These are phyloP conservation scores for Salvelinus namaycush DNA, from an alignment of 2,113 vertebrate genomes.

Conservation along the genomic window DNA sequence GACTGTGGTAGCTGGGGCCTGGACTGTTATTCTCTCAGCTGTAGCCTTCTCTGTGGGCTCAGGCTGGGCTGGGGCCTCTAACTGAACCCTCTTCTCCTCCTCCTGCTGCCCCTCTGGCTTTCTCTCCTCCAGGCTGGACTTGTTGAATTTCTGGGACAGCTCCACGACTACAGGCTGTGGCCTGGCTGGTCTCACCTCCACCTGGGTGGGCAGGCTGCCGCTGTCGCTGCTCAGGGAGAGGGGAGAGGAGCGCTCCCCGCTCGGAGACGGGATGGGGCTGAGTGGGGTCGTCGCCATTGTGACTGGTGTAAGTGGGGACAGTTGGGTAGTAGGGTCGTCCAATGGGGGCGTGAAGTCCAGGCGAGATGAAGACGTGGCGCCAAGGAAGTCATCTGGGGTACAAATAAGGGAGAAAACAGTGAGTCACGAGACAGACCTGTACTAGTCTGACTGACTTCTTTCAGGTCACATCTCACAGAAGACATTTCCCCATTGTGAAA, in stretches of 20 bases:
- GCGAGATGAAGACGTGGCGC: constrained; percentile 71
- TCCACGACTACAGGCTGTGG: constrained; percentile 26
- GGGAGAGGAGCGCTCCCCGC: constrained; percentile 69
- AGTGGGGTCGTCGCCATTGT: constrained; percentile 32
- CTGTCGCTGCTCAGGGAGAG: constrained; percentile 92
- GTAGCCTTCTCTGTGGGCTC: constrained; percentile 13
- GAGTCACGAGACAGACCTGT: neutral
- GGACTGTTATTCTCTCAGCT: constrained; percentile 21
- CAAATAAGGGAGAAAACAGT: constrained; percentile 35
- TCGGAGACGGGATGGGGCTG: constrained; percentile 41
- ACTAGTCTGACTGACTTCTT: constrained; percentile 3
- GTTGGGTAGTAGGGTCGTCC: constrained; percentile 51
- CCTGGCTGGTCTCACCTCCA: constrained; percentile 65
- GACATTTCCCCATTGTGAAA: neutral
- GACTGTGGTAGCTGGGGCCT: neutral
- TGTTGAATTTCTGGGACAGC: constrained; percentile 56
- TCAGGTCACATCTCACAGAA: neutral
- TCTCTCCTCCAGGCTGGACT: constrained; percentile 58
- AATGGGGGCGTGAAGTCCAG: constrained; percentile 64
- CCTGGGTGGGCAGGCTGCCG: constrained; percentile 86
- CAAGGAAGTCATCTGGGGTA: constrained; percentile 82
- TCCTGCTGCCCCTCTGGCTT: constrained; percentile 14
- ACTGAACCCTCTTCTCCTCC: constrained; percentile 32
- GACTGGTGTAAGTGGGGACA: neutral
- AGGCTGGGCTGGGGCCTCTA: constrained; percentile 22